Evolutionary conservation across 1,140 invertebrate genomes (phyloP).

Genomic region (Pseudomyrmex cubaensis): DNA sequence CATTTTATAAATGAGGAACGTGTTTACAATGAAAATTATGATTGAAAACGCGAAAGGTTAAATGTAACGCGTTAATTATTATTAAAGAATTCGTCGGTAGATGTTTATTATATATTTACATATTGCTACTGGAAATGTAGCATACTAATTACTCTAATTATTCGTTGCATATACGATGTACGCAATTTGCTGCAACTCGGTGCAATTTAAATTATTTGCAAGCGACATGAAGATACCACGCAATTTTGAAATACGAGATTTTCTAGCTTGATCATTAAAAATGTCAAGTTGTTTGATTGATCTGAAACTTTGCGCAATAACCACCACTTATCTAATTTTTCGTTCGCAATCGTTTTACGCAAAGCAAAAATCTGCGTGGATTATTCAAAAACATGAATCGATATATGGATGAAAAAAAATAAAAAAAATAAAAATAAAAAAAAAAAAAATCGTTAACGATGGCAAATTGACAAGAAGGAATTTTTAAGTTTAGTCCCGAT

Average conservation of each 20-base stretch:
- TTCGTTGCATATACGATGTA: neutral
- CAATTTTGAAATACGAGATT: slow-evolving; percentile 23
- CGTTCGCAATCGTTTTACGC: slow-evolving; percentile 1
- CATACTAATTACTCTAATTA: slow-evolving; percentile 37
- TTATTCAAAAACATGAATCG: neutral
- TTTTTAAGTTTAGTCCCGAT: slow-evolving; percentile 29
- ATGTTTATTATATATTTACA: slow-evolving; percentile 15
- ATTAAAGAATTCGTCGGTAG: slow-evolving; percentile 11
- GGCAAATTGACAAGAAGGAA: slow-evolving; percentile 29
- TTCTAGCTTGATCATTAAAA: slow-evolving; percentile 1
- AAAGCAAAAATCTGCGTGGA: slow-evolving; percentile 26
- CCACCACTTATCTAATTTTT: slow-evolving; percentile 34
- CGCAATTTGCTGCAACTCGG: neutral
- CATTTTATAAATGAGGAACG: slow-evolving; percentile 1
- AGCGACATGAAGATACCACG: neutral
- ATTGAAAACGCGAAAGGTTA: slow-evolving; percentile 18
- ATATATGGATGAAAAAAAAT: neutral
- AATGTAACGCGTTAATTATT: slow-evolving; percentile 24
- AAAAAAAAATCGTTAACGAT: slow-evolving; percentile 25
- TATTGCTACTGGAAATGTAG: slow-evolving; percentile 4
- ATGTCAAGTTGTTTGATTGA: neutral
- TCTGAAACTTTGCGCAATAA: slow-evolving; percentile 11
- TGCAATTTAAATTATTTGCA: slow-evolving; percentile 15
- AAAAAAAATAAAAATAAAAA: neutral
- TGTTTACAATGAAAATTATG: neutral